Conservation (phyloP, 2,888 invertebrate species). For the Lissocephala sabroskyi region DNA sequence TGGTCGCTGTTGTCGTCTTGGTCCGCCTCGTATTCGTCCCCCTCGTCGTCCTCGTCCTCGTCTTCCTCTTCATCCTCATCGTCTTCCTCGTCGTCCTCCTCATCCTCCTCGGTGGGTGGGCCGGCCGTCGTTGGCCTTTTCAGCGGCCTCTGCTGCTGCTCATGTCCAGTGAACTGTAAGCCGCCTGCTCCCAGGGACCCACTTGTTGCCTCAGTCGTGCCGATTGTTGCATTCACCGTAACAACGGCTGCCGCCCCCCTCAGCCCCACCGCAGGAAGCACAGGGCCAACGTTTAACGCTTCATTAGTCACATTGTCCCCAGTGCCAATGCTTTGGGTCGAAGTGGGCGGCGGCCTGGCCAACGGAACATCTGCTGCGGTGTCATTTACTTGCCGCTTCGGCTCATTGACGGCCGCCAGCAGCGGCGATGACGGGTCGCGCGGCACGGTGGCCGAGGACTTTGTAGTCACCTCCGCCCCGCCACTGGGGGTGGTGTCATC, state of each 20-base stretch:
- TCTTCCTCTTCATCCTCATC: constrained; percentile 35
- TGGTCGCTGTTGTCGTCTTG: constrained; percentile 58
- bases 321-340: too few species aligned
- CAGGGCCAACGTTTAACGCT: constrained; percentile 61
- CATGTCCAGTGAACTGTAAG: constrained; percentile 8
- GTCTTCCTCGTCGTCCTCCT: constrained; percentile 36
- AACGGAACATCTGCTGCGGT: constrained; percentile 22
- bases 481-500: constrained; percentile 21
- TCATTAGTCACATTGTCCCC: constrained; percentile 56
- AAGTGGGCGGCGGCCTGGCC: constrained; percentile 19
- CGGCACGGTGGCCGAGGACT: too few species aligned
- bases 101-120: constrained; percentile 9
- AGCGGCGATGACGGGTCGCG: constrained; percentile 3
- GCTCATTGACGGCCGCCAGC: constrained; percentile 7
- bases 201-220: constrained; percentile 12
- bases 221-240: background rate
- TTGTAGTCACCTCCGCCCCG: constrained; percentile 5
- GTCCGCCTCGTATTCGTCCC: constrained; percentile 41
- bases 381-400: constrained; percentile 25
- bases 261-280: too few species aligned
- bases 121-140: background rate
- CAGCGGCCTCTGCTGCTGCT: constrained; percentile 5
- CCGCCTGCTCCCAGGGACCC: constrained; percentile 2
- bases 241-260: constrained; percentile 1
- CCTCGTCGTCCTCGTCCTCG: constrained; percentile 29